Conservation (phyloP, 2,113 vertebrate species). For the Glaucomys volans region DNA sequence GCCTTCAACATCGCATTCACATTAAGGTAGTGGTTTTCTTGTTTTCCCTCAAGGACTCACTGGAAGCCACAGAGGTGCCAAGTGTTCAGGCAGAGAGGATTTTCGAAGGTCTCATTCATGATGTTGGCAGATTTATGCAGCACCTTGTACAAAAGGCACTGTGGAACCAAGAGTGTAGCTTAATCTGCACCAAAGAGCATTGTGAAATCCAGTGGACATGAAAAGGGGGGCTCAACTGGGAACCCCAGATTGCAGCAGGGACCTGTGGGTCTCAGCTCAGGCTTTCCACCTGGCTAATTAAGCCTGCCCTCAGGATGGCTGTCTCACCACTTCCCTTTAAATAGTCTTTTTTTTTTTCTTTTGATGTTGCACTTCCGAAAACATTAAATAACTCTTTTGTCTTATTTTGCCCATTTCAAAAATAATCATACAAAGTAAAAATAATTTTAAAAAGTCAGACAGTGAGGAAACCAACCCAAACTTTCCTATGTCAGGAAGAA, state of each 20-base stretch:
- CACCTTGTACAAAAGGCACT: not conserved
- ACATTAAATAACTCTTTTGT: not conserved
- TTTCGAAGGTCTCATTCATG: not conserved
- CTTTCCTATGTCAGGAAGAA: not conserved
- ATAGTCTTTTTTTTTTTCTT: not conserved
- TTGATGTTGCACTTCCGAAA: no score
- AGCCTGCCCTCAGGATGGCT: no score
- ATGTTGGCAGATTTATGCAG: not conserved
- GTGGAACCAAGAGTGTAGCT: no score
- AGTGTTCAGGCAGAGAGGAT: accelerated
- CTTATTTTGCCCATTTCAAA: not conserved
- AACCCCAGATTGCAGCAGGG: constrained; percentile 88
- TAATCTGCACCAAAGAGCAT: no score
- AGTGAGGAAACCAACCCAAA: not conserved
- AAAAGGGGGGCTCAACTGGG: constrained; percentile 49
- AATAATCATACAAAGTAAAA: not conserved
- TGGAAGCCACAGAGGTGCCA: not conserved
- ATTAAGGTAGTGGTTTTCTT: not conserved
- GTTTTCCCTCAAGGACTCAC: not conserved
- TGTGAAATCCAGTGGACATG: no score
- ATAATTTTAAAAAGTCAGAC: not conserved
- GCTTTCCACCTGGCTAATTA: constrained; percentile 86
- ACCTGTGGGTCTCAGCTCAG: constrained; percentile 83
- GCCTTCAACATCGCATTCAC: not conserved
- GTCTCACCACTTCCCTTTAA: not conserved